Base-by-base conservation (phyloP, 2,888 invertebrate species). In the Antheraea assamensis region DNA sequence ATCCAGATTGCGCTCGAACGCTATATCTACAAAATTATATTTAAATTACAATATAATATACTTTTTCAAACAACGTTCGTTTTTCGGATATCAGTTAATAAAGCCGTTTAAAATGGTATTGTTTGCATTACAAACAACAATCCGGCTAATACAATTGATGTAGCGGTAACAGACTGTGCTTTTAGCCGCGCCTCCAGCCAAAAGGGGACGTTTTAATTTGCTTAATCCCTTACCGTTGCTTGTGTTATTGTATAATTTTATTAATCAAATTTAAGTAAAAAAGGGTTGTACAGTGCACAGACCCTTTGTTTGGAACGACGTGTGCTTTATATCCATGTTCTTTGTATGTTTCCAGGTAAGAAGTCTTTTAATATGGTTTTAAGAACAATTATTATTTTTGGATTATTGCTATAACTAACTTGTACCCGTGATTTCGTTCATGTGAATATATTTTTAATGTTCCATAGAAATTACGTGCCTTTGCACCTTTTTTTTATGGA, bases 231-330 rank as follows among this genome's bases (percentile, higher is more conserved):
- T 35, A 68, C 68, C 35, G 35, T 68, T 7, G 35, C n/a, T 21
- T 35, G 35, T 35, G 68, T 68, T 35, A 68, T 35, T 68, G 68
- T 68, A n/a, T 68, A 35, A 68, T 68, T 68, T 68, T 68, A 68
- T 68, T 68, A 68, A 68, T 68, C 35, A 68, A 68, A 31, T 35
- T 35, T 0, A 35, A 68, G 68, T 68, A 68, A 68, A 68, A 68
- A 66, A 35, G 19, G 68, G 35, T 35, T 68, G 21, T 35, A 35
- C 19, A 68, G n/a, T 3, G 35, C 35, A 35, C 17, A 27, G 61
- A 15, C 21, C 81, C 79, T 82, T 81, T 82, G 81, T 76, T 75
- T 76, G 75, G 35, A 10, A 35, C 61, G 61, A 64, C 30, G 61
- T 64, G 30, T 64, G 30, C 30, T 64, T 64, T 64, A 64, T 30